phyloP scores from a whole-genome alignment of 2,113 vertebrate genomes.

The Colossoma macropomum region DNA sequence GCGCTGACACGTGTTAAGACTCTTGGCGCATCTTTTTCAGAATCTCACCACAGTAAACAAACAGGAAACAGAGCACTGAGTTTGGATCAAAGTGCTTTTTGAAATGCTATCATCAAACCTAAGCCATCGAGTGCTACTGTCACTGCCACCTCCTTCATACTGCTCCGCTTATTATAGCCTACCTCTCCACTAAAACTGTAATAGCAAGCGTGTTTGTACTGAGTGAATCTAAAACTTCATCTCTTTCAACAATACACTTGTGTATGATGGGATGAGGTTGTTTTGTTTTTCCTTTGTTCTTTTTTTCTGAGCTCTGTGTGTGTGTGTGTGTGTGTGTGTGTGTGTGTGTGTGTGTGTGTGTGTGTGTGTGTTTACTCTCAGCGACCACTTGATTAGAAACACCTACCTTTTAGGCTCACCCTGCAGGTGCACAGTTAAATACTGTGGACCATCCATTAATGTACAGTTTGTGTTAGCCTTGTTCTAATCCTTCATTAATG shows the following conservation, averaged over 20 bases:
- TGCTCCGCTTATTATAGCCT: background rate
- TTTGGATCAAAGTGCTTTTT: constrained; percentile 76
- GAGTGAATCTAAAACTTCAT: background rate
- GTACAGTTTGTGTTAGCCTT: too few relatives aligned
- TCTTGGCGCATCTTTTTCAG: constrained; percentile 70
- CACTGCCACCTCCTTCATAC: background rate
- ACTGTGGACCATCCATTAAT: too few relatives aligned
- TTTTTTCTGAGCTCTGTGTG: too few relatives aligned
- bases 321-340: too few relatives aligned
- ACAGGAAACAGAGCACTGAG: constrained; percentile 69
- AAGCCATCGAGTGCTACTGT: constrained; percentile 5
- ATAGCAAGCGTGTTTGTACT: background rate
- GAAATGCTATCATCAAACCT: constrained; percentile 75
- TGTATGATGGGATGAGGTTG: background rate
- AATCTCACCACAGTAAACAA: constrained; percentile 74
- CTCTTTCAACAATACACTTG: background rate
- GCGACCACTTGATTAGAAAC: background rate
- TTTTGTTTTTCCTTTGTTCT: background rate
- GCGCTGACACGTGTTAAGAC: constrained; percentile 59
- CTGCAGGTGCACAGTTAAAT: too few relatives aligned
- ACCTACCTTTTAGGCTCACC: too few relatives aligned
- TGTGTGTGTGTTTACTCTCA: background rate
- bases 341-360: background rate
- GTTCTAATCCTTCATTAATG: too few relatives aligned
- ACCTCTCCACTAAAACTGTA: background rate